Evolutionary conservation across 2,888 invertebrate genomes (phyloP).

Genomic region (Sphecodes monilicornis): DNA sequence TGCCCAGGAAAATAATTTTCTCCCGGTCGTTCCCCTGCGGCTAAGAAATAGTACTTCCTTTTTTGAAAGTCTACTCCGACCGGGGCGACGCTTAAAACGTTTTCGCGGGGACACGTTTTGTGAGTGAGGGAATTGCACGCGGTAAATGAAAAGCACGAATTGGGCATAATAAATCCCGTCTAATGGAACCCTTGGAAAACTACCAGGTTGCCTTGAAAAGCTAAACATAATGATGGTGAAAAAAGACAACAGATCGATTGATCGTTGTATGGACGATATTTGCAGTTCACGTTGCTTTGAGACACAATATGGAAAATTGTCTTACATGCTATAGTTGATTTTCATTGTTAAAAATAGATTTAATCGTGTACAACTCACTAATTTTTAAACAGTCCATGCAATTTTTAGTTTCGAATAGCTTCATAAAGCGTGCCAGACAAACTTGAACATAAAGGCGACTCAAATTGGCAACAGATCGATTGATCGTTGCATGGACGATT

Average conservation of each 20-base stretch:
- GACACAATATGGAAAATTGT: background rate
- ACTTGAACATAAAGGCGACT: background rate
- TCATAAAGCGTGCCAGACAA: background rate
- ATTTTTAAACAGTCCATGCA: no score
- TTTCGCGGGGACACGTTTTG: conserved; percentile 29
- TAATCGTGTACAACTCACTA: no score
- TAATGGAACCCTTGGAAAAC: conserved; percentile 42
- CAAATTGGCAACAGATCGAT: background rate
- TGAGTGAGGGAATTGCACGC: conserved; percentile 17
- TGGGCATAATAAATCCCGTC: conserved; percentile 33
- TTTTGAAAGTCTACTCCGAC: conserved; percentile 35
- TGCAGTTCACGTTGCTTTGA: no score
- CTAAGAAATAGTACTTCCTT: conserved; percentile 25
- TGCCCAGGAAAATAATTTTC: conserved; percentile 44
- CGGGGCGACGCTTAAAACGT: conserved; percentile 39
- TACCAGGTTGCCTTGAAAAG: background rate
- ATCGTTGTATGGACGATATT: background rate
- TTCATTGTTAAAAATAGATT: no score
- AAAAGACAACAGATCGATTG: conserved; percentile 16
- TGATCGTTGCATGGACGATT: background rate
- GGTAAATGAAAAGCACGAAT: conserved; percentile 32
- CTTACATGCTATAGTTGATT: no score
- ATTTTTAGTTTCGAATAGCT: no score
- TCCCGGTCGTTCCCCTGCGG: conserved; percentile 25
- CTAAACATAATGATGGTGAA: background rate